Evolutionary conservation across 2,797 vertebrate genomes (phyloP).

Genomic region (Enteromius treurensis): DNA sequence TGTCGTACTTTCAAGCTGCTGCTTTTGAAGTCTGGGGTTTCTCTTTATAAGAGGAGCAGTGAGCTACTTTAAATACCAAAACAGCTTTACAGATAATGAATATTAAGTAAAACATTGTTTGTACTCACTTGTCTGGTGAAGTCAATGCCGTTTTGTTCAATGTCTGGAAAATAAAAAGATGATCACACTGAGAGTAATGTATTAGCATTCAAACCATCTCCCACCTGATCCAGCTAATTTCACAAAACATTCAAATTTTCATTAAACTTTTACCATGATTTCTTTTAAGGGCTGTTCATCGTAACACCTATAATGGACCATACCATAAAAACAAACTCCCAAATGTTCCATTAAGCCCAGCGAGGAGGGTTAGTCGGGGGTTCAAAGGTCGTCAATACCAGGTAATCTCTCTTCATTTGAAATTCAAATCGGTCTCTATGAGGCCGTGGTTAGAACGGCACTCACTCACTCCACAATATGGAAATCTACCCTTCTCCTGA

Average conservation of each 20-base stretch:
- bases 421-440: constrained; percentile 88
- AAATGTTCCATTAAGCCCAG: constrained; percentile 36
- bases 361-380: constrained; percentile 16
- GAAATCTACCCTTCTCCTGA: constrained; percentile 80
- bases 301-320: neutral
- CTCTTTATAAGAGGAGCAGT: neutral
- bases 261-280: neutral
- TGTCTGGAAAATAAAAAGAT: constrained; percentile 72
- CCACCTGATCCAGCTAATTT: neutral
- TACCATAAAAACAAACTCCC: constrained; percentile 11
- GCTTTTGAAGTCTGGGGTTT: neutral
- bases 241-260: neutral
- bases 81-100: neutral
- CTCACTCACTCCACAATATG: constrained; percentile 83
- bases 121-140: constrained; percentile 91
- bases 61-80: neutral
- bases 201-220: neutral
- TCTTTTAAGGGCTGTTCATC: neutral
- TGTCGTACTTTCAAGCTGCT: neutral
- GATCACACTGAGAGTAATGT: neutral
- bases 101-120: neutral
- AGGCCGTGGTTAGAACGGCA: constrained; percentile 73
- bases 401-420: constrained; percentile 87
- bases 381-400: constrained; percentile 66
- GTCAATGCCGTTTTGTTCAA: constrained; percentile 88